phyloP scores from a whole-genome alignment of 2,888 invertebrate species.

The Plutella xylostella region DNA sequence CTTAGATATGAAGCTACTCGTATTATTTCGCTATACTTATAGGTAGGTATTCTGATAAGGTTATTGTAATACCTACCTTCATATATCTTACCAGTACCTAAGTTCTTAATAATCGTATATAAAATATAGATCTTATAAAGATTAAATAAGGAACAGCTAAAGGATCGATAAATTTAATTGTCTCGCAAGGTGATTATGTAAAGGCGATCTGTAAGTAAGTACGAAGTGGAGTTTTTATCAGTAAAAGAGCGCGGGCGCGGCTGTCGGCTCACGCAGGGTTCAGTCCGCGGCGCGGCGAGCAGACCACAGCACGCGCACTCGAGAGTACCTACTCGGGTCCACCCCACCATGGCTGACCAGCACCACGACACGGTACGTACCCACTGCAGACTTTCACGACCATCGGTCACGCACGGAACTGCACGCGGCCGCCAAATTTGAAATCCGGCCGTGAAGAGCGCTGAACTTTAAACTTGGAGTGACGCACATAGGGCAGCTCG shows the following conservation, averaged over 20 bases:
- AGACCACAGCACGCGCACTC: slow-evolving; percentile 30
- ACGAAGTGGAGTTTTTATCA: too few species aligned
- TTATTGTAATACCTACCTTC: too few species aligned
- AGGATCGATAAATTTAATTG: background rate
- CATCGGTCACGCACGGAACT: background rate
- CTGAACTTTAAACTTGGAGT: slow-evolving; percentile 57
- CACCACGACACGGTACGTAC: background rate
- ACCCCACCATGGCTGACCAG: background rate
- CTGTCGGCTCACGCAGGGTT: background rate
- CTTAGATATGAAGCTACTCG: too few species aligned
- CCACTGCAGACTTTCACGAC: background rate
- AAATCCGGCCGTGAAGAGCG: background rate
- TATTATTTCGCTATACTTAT: too few species aligned
- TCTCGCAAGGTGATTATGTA: slow-evolving; percentile 25
- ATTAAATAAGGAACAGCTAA: background rate
- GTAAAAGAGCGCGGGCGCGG: slow-evolving; percentile 26
- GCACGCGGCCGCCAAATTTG: background rate
- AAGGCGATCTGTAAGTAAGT: slow-evolving; percentile 27
- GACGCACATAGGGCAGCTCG: slow-evolving; percentile 53
- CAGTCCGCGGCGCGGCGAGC: slow-evolving; percentile 28
- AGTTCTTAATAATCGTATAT: too few species aligned
- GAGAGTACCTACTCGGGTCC: background rate
- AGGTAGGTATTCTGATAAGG: too few species aligned
- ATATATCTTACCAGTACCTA: too few species aligned
- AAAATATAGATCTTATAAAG: background rate